Percentiles rank a stretch among this genome's conserved stretches.
Evolutionary conservation across 2,797 vertebrate species (phyloP).

Genomic region (Naso thynnoides): DNA sequence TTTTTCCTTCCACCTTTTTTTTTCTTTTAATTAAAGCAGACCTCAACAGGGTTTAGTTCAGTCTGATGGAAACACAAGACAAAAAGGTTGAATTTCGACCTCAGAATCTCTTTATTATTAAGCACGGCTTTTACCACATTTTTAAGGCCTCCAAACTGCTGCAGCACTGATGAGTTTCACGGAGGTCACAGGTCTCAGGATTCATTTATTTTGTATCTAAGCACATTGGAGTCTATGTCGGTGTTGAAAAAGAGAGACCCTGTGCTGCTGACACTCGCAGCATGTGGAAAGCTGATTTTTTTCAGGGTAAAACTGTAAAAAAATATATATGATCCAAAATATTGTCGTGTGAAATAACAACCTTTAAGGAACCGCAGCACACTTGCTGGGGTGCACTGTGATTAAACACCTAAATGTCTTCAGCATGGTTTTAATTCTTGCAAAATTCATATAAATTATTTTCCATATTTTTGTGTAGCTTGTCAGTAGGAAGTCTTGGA

Average conservation of each 20-base stretch:
- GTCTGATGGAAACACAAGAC: too few relatives aligned
- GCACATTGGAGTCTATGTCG: background rate
- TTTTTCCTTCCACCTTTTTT: too few relatives aligned
- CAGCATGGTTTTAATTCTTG: background rate
- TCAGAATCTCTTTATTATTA: too few relatives aligned
- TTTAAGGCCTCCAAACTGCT: too few relatives aligned
- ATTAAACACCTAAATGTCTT: conserved; percentile 2
- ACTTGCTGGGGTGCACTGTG: background rate
- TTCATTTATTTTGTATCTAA: background rate
- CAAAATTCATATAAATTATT: conserved; percentile 28
- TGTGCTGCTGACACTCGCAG: background rate
- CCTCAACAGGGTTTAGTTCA: too few relatives aligned
- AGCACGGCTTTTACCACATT: too few relatives aligned
- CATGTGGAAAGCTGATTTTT: background rate
- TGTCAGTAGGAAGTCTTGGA: conserved; percentile 16
- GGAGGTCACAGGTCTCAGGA: background rate
- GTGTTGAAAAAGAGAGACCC: background rate
- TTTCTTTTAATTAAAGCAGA: too few relatives aligned
- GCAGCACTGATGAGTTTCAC: background rate
- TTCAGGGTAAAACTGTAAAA: background rate
- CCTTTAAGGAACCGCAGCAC: background rate
- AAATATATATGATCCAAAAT: rapidly evolving
- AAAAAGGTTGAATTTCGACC: too few relatives aligned
- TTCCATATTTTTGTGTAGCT: conserved; percentile 5
- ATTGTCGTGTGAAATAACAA: background rate